Evolutionary conservation across 2,888 invertebrate species (phyloP).

Genomic region (Troides aeacus): DNA sequence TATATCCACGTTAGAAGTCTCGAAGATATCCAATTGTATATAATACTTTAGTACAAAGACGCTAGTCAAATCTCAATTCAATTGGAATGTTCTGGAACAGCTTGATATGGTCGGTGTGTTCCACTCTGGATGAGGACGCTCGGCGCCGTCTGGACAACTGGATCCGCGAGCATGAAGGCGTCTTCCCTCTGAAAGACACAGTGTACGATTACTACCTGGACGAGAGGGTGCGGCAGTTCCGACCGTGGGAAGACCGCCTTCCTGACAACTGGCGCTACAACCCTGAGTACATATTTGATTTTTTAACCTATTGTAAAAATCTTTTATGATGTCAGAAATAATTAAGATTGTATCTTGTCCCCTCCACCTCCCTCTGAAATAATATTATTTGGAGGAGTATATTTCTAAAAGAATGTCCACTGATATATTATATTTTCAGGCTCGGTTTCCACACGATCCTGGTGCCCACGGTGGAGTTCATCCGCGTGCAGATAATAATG

Average conservation of each 20-base stretch:
- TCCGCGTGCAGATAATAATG: slow-evolving; percentile 89
- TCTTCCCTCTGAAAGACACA: slow-evolving; percentile 92
- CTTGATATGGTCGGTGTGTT: slow-evolving; percentile 92
- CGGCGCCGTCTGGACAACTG: slow-evolving; percentile 88
- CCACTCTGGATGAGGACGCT: slow-evolving; percentile 88
- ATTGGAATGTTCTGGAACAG: slow-evolving; percentile 52
- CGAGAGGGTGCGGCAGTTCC: slow-evolving; percentile 83
- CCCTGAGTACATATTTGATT: slow-evolving; percentile 64
- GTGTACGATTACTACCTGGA: slow-evolving; percentile 96
- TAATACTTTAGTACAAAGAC: too few relatives aligned
- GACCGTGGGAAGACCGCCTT: slow-evolving; percentile 90
- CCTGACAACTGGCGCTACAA: slow-evolving; percentile 87
- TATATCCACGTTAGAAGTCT: too few relatives aligned
- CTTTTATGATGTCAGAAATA: too few relatives aligned
- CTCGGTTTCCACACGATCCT: slow-evolving; percentile 90
- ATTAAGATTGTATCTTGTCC: too few relatives aligned
- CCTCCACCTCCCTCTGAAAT: too few relatives aligned
- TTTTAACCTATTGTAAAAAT: too few relatives aligned
- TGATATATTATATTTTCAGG: slow-evolving; percentile 57
- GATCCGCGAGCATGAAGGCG: slow-evolving; percentile 87
- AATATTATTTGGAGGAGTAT: too few relatives aligned
- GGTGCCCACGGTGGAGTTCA: slow-evolving; percentile 93
- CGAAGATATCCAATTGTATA: too few relatives aligned
- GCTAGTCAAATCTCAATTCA: slow-evolving; percentile 12
- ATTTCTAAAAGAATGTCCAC: too few relatives aligned